These are phyloP conservation scores for Hiodon alosoides DNA, from an alignment of 2,113 vertebrate genomes.

Conservation along the genomic window DNA sequence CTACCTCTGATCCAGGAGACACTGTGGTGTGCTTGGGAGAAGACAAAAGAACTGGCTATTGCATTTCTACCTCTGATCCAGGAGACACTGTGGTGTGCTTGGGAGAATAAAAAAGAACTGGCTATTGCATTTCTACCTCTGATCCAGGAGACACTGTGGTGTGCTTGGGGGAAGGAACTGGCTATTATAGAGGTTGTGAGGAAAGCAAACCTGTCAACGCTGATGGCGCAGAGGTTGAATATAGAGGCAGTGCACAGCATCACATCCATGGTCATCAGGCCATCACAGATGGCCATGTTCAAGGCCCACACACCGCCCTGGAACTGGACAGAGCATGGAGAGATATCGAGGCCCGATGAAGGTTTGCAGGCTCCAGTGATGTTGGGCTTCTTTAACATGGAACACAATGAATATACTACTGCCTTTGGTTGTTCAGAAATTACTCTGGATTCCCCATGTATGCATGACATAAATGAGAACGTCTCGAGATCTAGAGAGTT, in stretches of 20 bases:
- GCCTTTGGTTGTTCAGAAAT: too few species aligned
- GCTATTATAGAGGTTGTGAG: not conserved
- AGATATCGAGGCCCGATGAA: not conserved
- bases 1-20: too few species aligned
- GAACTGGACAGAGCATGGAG: constrained; percentile 63
- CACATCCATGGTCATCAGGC: constrained; percentile 90
- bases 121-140: not conserved
- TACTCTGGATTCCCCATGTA: too few species aligned
- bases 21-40: too few species aligned
- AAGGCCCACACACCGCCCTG: constrained; percentile 84
- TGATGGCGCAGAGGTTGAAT: constrained; percentile 91
- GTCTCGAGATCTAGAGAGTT: too few species aligned
- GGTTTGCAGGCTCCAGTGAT: too few species aligned
- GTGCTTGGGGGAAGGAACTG: not conserved
- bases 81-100: not conserved
- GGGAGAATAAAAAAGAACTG: not conserved
- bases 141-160: not conserved
- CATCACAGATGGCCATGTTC: constrained; percentile 71
- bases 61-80: too few species aligned
- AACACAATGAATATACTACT: too few species aligned
- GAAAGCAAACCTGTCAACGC: constrained; percentile 72
- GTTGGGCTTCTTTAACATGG: too few species aligned
- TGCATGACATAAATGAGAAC: too few species aligned
- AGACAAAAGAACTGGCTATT: too few species aligned
- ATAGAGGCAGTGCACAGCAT: constrained; percentile 93